These are phyloP conservation scores for Halcyon smyrnensis DNA, from an alignment of 2,797 vertebrate species.

Conservation along the genomic window DNA sequence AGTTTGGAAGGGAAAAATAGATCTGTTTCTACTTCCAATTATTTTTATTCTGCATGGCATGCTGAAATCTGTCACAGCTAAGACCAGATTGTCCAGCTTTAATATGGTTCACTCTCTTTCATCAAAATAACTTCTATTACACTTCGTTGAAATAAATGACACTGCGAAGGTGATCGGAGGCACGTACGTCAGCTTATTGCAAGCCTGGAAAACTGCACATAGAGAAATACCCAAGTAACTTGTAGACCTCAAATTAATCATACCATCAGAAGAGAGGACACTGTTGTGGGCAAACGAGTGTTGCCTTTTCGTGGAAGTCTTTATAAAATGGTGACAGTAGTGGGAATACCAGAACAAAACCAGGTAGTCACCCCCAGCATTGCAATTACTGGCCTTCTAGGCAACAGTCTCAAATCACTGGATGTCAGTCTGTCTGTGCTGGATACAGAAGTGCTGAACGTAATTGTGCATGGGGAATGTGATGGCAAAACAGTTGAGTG, in stretches of 20 bases:
- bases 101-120: not conserved
- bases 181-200: not conserved
- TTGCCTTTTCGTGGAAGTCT: not conserved
- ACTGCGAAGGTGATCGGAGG: not conserved
- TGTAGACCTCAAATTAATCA: not conserved
- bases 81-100: conserved; percentile 26
- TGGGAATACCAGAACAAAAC: not conserved
- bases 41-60: conserved; percentile 22
- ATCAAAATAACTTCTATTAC: conserved; percentile 5
- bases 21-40: conserved; percentile 39
- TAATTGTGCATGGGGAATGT: rapidly evolving
- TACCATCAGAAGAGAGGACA: not conserved
- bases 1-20: conserved; percentile 25
- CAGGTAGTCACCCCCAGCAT: not conserved
- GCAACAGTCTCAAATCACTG: not conserved
- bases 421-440: not conserved
- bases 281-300: not conserved
- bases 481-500: too few relatives aligned
- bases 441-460: not conserved
- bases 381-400: not conserved
- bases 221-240: not conserved
- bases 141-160: conserved; percentile 28
- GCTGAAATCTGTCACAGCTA: conserved; percentile 27
- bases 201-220: not conserved
- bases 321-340: not conserved